Evolutionary conservation across 2,113 vertebrate species (phyloP), one percentile per base, ranked within the genome.

Genomic region (Sclerurus mexicanus): DNA sequence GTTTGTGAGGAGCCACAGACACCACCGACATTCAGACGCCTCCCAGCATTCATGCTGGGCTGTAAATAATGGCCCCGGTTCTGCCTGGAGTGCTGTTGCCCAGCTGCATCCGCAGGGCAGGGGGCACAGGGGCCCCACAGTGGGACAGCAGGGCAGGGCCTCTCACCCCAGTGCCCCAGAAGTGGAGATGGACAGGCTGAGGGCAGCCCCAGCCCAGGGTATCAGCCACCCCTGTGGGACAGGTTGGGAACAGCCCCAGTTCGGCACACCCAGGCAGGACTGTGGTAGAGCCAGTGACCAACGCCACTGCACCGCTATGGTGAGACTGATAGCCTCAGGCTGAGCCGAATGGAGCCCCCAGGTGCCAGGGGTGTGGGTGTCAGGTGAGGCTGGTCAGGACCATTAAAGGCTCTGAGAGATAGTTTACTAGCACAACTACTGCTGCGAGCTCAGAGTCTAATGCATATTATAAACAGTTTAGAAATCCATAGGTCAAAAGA

Each of bases 1-100:
- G 2, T 8, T 75, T 66, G 19, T 25, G 14, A 56, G 46, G 20
- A 47, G 22, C 46, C n/a, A 14, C 0, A 2, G 28, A 39, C 0
- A 2, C 30, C 30, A 9, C 16, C 9, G 12, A 17, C 2, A 7
- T 4, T 19, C 23, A 67, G n/a, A 15, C 27, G 5, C 47, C 47
- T 14, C 17, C 30, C 21, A 47, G 62, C 2, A 0, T 31, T 33
- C 5, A 1, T 7, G 12, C 15, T 1, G 0, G 87, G 58, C 37
- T 53, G 47, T 24, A 47, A 56, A 10, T 28, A 39, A 71, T 0
- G 2, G 24, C 15, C 1, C 14, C 25, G 14, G 8, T 16, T 71
- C 67, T 68, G 16, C 12, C 58, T 44, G 58, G 53, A 52, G 47
- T 24, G 62, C 50, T 1, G 5, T 7, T 31, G n/a, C 46, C 20